Conservation (phyloP, 2,797 vertebrate genomes). For the Anisognathus igniventris region DNA sequence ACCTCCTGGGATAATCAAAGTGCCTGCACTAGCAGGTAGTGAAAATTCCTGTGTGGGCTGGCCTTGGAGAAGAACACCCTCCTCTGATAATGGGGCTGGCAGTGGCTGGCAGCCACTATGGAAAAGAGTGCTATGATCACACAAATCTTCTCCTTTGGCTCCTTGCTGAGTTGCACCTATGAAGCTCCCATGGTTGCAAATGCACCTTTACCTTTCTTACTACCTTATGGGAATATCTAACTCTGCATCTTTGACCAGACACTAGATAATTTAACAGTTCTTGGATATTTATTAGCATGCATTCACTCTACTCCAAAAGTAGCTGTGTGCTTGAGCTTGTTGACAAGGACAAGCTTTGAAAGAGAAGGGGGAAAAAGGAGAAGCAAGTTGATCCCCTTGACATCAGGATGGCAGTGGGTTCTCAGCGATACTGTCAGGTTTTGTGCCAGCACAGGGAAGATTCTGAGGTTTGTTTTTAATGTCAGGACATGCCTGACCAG, state of each 20-base stretch:
- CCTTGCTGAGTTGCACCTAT: background rate
- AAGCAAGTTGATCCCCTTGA: background rate
- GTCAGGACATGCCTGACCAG: background rate
- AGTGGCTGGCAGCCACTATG: background rate
- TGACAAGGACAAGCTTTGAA: background rate
- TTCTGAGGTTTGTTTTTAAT: background rate
- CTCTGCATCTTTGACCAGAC: background rate
- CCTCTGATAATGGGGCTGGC: background rate
- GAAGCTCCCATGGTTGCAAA: background rate
- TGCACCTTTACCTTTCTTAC: background rate
- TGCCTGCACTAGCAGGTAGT: background rate
- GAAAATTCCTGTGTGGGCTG: constrained; percentile 21
- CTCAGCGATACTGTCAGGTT: background rate
- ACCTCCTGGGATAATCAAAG: background rate
- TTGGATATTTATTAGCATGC: background rate
- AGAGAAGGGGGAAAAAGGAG: background rate
- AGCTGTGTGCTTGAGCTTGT: background rate
- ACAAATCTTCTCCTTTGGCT: constrained; percentile 32
- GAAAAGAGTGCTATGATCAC: constrained; percentile 1
- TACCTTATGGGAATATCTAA: background rate
- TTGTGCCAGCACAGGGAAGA: background rate
- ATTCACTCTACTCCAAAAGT: background rate
- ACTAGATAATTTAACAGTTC: background rate
- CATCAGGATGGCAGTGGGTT: rapidly evolving
- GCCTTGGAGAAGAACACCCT: background rate